Evolutionary conservation across 2,113 vertebrate species (phyloP), one percentile per base, ranked within the genome.

Genomic region (Chaetorhynchus papuensis): DNA sequence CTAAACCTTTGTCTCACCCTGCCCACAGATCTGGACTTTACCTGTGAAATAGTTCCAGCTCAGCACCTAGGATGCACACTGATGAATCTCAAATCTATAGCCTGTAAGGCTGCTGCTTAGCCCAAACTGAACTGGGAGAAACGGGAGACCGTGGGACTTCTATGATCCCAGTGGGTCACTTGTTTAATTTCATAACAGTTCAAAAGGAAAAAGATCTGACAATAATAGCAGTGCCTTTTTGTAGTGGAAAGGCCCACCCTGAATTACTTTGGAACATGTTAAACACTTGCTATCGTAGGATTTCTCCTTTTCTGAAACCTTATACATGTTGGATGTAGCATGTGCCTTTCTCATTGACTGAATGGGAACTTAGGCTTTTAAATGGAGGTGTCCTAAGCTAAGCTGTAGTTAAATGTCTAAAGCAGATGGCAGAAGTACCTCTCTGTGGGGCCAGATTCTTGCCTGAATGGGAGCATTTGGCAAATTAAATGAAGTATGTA

Each of bases 401-500:
- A 80, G 83, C 64, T 90, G 72, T 59, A 93, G 86, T 89, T 94
- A 87, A 96, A 94, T 81, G 56, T 87, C 83, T 91, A 70, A 94
- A 94, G 86, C 96, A 97, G 95, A 95, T 96, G 96, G 91, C 93
- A 93, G 72, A 89, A 94, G 72, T 81, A 90, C 47, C 56, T 81
- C 94, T 92, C 95, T 87, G 68, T 86, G 76, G 83, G 91, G 83
- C 77, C 81, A 74, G 87, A 74, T 87, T 89, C 89, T 91, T 96
- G 91, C 63, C 81, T 95, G 83, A 95, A 95, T 95, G 83, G 91
- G 74, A 96, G 74, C 96, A 97, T 96, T 96, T 96, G 95, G 95
- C 93, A 94, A 97, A 96, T 97, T 91, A 92, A 96, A 97, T 96
- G 69, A 96, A 94, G 86, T 92, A 86, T 84, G 89, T 92, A 94